Evolutionary conservation across 2,888 invertebrate species (phyloP).

Genomic region (Eugnorisma glareosa): DNA sequence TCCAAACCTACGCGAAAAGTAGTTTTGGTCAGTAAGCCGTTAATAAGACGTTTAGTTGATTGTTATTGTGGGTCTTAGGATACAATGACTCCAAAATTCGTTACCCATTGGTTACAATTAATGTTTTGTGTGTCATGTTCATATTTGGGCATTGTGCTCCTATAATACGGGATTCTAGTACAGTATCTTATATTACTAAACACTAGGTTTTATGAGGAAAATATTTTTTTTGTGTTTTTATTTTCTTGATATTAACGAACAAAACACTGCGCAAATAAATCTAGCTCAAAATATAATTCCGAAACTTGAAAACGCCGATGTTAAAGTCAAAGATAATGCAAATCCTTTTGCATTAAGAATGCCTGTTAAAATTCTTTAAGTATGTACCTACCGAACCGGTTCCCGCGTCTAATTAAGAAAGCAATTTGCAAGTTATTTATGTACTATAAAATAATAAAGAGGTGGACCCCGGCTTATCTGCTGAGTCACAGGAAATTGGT

Average conservation of each 20-base stretch:
- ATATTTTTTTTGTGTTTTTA: neutral
- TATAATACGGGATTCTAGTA: neutral
- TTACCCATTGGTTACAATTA: neutral
- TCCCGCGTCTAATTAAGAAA: slow-evolving; percentile 86
- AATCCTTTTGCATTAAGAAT: slow-evolving; percentile 65
- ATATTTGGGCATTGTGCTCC: neutral
- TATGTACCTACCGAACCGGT: slow-evolving; percentile 74
- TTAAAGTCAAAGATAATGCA: slow-evolving; percentile 57
- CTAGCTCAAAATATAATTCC: neutral
- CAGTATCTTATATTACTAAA: neutral
- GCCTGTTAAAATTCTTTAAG: slow-evolving; percentile 63
- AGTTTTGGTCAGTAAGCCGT: neutral
- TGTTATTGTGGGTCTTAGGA: neutral
- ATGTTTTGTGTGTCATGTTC: neutral
- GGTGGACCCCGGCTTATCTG: slow-evolving; percentile 76
- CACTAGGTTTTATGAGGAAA: neutral
- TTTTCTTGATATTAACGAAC: neutral
- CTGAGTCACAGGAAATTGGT: slow-evolving; percentile 77
- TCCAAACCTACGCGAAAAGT: slow-evolving; percentile 34
- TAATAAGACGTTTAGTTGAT: neutral
- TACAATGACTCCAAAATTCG: neutral
- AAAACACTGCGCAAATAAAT: neutral
- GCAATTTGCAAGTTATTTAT: slow-evolving; percentile 88
- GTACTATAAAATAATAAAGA: slow-evolving; percentile 82
- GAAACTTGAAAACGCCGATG: slow-evolving; percentile 12